Percentiles rank a stretch among this genome's conserved stretches.
Evolutionary conservation across 1,140 invertebrate genomes (phyloP).

Genomic region (Drosophila littoralis): DNA sequence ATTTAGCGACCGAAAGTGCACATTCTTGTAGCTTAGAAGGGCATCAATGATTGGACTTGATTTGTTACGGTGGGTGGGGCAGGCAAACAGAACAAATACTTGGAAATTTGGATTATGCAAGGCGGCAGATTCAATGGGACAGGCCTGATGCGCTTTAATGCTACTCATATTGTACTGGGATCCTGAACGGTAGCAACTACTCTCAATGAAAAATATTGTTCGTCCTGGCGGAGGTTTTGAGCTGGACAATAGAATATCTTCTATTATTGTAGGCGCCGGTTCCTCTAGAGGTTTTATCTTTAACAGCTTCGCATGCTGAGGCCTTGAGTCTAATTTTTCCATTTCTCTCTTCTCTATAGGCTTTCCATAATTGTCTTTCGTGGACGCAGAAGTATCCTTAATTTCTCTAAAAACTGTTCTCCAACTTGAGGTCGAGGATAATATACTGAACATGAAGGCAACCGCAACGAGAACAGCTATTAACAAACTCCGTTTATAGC

Average conservation of each 20-base stretch:
- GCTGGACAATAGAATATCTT: no score
- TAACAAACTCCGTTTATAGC: not conserved
- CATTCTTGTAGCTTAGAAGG: conserved; percentile 86
- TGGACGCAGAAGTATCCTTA: no score
- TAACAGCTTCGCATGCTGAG: no score
- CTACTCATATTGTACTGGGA: conserved; percentile 17
- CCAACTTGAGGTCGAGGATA: not conserved
- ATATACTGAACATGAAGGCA: not conserved
- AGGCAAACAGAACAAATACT: conserved; percentile 86
- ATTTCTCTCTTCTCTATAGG: no score
- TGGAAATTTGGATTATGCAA: conserved; percentile 86
- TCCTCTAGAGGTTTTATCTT: no score
- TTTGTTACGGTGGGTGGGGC: conserved; percentile 75
- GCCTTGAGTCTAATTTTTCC: no score
- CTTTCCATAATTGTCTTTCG: no score
- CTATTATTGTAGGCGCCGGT: no score
- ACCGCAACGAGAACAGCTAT: not conserved
- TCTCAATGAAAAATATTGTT: conserved; percentile 87
- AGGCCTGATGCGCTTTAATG: conserved; percentile 87
- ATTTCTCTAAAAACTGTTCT: not conserved
- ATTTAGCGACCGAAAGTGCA: conserved; percentile 86
- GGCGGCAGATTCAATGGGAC: conserved; percentile 89
- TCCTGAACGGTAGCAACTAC: conserved; percentile 79
- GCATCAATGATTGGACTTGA: conserved; percentile 64
- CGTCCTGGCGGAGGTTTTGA: conserved; percentile 79